A percentile compares a stretch with the other conserved stretches of the same genome.
Evolutionary conservation across 2,888 invertebrate genomes (phyloP).

Genomic region (Loripinus fragilis): DNA sequence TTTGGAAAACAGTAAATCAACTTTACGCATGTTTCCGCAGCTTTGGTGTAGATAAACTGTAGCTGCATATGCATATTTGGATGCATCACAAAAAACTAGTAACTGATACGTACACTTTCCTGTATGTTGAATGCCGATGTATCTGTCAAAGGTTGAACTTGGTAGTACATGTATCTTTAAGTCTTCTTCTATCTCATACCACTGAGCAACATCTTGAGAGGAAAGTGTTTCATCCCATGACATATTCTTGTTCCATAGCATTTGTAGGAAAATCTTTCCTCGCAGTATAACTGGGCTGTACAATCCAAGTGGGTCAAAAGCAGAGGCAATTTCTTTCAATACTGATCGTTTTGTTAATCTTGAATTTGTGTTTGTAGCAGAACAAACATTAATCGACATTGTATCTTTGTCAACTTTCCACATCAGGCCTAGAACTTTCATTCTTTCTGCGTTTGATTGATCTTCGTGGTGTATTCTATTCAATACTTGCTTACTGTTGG

Average conservation of each 20-base stretch:
- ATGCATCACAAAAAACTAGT: conserved; percentile 26
- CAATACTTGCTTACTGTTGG: neutral
- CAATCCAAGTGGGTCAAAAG: conserved; percentile 21
- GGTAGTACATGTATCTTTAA: neutral
- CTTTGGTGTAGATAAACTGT: conserved; percentile 22
- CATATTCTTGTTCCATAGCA: conserved; percentile 14
- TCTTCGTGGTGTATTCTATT: neutral
- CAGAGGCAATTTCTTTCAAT: conserved; percentile 15
- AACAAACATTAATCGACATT: neutral
- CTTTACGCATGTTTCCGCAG: neutral
- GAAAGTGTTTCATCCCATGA: conserved; percentile 17
- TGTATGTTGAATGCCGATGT: neutral
- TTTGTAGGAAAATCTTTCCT: conserved; percentile 17
- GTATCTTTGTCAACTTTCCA: neutral
- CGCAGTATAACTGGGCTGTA: conserved; percentile 15
- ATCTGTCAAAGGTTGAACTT: conserved; percentile 3
- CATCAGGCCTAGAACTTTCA: neutral
- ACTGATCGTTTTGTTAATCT: conserved; percentile 15
- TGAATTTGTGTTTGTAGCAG: neutral
- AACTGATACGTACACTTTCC: neutral
- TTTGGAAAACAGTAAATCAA: conserved; percentile 24
- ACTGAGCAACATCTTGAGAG: neutral
- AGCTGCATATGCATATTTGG: conserved; percentile 21
- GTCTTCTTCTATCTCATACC: neutral
- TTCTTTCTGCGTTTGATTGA: neutral